Conservation (phyloP, 2,888 invertebrate species). For the Eupithecia exiguata region DNA sequence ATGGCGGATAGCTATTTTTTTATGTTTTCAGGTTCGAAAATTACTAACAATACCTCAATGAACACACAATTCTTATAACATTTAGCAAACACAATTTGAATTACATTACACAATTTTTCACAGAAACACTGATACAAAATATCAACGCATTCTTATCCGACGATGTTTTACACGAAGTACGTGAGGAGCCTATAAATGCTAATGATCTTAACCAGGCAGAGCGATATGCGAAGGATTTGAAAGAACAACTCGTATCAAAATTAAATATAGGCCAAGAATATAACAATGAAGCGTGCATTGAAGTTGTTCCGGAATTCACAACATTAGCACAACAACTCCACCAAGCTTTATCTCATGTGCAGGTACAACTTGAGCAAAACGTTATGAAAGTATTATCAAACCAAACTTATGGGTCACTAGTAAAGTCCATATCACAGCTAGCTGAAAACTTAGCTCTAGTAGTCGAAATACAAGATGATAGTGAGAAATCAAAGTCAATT, state of each 20-base stretch:
- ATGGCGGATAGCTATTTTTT: not conserved
- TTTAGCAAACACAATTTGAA: not conserved
- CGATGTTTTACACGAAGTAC: constrained; percentile 20
- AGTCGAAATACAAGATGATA: not conserved
- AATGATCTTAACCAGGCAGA: constrained; percentile 10
- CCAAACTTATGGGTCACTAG: not conserved
- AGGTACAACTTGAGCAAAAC: constrained; percentile 17
- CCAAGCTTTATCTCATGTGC: constrained; percentile 16
- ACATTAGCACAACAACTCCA: constrained; percentile 26
- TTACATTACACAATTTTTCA: constrained; percentile 39
- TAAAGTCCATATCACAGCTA: constrained; percentile 20
- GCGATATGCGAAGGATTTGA: constrained; percentile 13
- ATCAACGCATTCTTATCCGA: constrained; percentile 42
- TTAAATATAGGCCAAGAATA: constrained; percentile 4
- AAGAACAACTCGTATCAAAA: constrained; percentile 3
- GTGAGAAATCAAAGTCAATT: constrained; percentile 16
- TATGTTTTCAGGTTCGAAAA: not conserved
- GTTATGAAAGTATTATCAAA: not conserved
- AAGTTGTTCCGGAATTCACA: constrained; percentile 6
- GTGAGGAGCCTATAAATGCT: not conserved
- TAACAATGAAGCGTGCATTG: not conserved
- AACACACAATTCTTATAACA: not conserved
- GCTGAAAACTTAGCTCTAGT: constrained; percentile 18
- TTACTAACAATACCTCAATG: not conserved
- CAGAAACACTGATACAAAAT: constrained; percentile 47